A percentile compares a stretch with the other conserved stretches of the same genome.
These are phyloP conservation scores for Drosophila paranaensis DNA, from an alignment of 2,888 invertebrate genomes.

Conservation along the genomic window DNA sequence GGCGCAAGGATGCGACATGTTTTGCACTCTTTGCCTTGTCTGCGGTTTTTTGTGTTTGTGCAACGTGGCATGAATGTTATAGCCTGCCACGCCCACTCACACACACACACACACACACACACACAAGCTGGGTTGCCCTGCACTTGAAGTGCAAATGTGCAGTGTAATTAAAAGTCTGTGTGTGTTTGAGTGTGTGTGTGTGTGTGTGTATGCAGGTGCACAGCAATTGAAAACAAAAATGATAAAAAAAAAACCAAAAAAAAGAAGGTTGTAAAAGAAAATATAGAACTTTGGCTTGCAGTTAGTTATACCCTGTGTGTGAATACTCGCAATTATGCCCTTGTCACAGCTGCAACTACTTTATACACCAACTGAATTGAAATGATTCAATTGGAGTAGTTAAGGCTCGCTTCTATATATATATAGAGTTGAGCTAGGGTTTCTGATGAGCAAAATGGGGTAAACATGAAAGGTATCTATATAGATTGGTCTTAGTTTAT, in stretches of 20 bases:
- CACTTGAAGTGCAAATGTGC: conserved; percentile 75
- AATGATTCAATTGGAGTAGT: neutral
- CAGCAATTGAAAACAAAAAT: conserved; percentile 57
- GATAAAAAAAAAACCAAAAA: conserved; percentile 21
- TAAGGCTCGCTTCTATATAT: too few relatives aligned
- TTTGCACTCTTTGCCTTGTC: conserved; percentile 42
- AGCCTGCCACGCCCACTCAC: conserved; percentile 27
- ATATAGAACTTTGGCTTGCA: conserved; percentile 32
- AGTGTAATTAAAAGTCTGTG: conserved; percentile 72
- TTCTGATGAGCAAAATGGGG: too few relatives aligned
- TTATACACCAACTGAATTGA: conserved; percentile 4
- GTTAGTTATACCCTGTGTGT: conserved; percentile 16
- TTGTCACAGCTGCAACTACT: conserved; percentile 25
- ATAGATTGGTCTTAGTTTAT: too few relatives aligned
- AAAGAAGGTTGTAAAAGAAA: conserved; percentile 22
- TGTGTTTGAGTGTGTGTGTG: too few relatives aligned
- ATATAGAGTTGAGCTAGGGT: too few relatives aligned
- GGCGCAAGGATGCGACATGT: conserved; percentile 43
- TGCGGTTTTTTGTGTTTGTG: conserved; percentile 70
- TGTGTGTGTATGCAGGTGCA: conserved; percentile 28
- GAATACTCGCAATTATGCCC: conserved; percentile 16
- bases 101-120: conserved; percentile 3
- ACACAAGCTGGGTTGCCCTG: conserved; percentile 43
- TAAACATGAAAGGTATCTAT: too few relatives aligned
- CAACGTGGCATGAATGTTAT: conserved; percentile 67